Conservation (phyloP, 1,140 invertebrate species). For the Melitaea cinxia region DNA sequence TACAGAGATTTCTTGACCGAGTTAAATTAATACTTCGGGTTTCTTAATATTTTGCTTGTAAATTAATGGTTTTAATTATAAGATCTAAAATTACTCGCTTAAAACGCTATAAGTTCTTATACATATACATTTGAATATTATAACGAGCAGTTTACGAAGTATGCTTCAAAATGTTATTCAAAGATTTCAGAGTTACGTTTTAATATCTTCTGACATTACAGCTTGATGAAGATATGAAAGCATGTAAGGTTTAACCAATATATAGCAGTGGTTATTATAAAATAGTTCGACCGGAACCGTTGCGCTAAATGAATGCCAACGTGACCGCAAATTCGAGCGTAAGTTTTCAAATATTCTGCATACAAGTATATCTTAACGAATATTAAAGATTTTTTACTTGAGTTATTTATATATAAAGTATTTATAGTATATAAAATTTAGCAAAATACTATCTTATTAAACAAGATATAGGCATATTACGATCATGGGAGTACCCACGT, state of each 20-base stretch:
- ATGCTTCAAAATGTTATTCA: neutral
- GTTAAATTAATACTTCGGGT: conserved; percentile 5
- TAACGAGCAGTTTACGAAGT: neutral
- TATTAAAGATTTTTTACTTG: too few species aligned
- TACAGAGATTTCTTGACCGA: neutral
- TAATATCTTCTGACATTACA: neutral
- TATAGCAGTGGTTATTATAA: conserved; percentile 13
- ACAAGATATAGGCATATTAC: too few species aligned
- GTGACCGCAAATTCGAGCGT: conserved; percentile 13
- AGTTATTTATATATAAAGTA: too few species aligned
- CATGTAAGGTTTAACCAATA: neutral
- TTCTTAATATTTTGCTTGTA: neutral
- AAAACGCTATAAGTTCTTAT: neutral
- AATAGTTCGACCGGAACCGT: conserved; percentile 20
- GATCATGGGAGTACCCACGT: too few species aligned
- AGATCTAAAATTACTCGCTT: neutral
- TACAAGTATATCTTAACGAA: neutral
- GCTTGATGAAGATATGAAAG: neutral
- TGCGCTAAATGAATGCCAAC: conserved; percentile 15
- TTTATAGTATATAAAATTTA: too few species aligned
- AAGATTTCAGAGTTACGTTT: neutral
- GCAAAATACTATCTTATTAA: too few species aligned
- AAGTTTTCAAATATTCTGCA: conserved; percentile 15
- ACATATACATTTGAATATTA: neutral
- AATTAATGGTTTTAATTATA: neutral